A percentile compares a stretch with the other conserved stretches of the same genome.
These are phyloP conservation scores for Lasioglossum oenotherae DNA, from an alignment of 2,888 invertebrate genomes.

Conservation along the genomic window DNA sequence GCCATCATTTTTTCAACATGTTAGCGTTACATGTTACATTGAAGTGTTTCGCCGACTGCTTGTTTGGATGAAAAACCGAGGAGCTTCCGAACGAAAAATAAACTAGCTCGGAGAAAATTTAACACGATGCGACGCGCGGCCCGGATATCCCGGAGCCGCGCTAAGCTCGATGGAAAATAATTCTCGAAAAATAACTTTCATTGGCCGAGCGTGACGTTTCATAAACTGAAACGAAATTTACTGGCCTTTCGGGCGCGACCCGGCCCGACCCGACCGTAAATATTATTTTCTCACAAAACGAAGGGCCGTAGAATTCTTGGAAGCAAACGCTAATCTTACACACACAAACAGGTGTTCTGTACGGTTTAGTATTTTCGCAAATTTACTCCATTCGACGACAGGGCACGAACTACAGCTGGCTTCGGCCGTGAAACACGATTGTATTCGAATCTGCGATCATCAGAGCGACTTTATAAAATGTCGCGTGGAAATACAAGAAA, in stretches of 20 bases:
- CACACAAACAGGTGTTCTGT: not conserved
- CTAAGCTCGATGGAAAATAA: not conserved
- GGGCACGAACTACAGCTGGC: not conserved
- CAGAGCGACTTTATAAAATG: not conserved
- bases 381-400: not conserved
- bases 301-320: not conserved
- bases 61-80: not conserved
- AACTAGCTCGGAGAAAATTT: not conserved
- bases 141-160: not conserved
- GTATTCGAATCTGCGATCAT: not conserved
- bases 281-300: not conserved
- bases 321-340: not conserved
- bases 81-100: not conserved
- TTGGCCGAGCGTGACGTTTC: not conserved
- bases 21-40: not conserved
- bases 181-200: slow-evolving; percentile 7
- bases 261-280: not conserved
- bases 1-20: not conserved
- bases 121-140: not conserved
- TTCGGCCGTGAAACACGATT: not conserved
- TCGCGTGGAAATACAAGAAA: not conserved
- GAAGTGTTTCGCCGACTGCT: not conserved
- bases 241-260: not conserved
- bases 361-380: not conserved
- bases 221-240: not conserved